Conservation (phyloP, 2,113 vertebrate species). For the Malurus melanocephalus region DNA sequence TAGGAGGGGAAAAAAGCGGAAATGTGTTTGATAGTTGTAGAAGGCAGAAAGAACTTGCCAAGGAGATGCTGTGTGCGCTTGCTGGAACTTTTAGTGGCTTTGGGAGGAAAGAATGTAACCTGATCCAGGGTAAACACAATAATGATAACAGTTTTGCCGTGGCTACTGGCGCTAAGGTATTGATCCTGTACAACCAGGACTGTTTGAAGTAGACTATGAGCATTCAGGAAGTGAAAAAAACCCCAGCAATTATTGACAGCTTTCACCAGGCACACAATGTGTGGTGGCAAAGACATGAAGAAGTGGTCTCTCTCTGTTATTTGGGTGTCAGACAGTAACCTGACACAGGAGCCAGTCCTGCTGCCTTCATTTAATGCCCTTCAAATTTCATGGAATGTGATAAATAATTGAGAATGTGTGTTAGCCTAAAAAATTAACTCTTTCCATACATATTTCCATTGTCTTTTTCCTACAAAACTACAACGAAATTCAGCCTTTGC, state of each 20-base stretch:
- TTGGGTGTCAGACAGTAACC: conserved; percentile 58
- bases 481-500: background rate
- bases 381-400: conserved; percentile 40
- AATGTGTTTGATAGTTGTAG: background rate
- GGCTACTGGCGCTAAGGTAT: conserved; percentile 64
- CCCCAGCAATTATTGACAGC: conserved; percentile 33
- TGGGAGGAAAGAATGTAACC: conserved; percentile 56
- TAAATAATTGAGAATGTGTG: conserved; percentile 40
- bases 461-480: background rate
- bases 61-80: background rate
- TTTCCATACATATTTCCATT: background rate
- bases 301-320: conserved; percentile 59
- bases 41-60: background rate
- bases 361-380: conserved; percentile 61
- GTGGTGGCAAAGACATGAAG: conserved; percentile 56
- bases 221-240: conserved; percentile 35
- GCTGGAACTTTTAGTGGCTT: conserved; percentile 49
- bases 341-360: conserved; percentile 66
- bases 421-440: conserved; percentile 4
- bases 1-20: conserved; percentile 24
- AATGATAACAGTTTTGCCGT: conserved; percentile 56
- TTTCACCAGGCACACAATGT: conserved; percentile 42
- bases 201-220: conserved; percentile 69
- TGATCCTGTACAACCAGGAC: conserved; percentile 63
- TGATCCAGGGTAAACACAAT: conserved; percentile 58